Conservation (phyloP, 2,113 vertebrate species). For the Corydoras maculifer region DNA sequence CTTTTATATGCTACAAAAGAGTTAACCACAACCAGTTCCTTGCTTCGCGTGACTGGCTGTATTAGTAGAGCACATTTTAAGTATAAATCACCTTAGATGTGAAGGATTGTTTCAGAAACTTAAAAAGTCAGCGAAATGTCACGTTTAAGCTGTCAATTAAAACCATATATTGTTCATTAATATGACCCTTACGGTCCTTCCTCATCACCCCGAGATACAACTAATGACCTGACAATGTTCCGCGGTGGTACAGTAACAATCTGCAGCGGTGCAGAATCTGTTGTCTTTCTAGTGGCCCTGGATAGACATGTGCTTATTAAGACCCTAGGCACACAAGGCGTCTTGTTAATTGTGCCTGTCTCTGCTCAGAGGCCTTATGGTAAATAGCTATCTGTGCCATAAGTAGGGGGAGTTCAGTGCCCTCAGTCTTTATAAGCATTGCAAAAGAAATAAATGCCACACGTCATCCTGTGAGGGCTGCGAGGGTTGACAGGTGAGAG, state of each 20-base stretch:
- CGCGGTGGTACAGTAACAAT: not conserved
- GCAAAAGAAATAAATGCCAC: conserved; percentile 31
- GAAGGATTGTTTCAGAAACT: too few species aligned
- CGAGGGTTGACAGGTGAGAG: conserved; percentile 43
- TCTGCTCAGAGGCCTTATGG: not conserved
- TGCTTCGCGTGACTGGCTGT: too few species aligned
- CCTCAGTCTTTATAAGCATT: not conserved
- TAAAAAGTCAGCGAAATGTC: too few species aligned
- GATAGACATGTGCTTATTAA: conserved; percentile 9
- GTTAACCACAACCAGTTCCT: too few species aligned
- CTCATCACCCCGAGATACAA: not conserved
- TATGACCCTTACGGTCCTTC: too few species aligned
- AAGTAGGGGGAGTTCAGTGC: not conserved
- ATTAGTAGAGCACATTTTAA: too few species aligned
- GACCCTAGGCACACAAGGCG: not conserved
- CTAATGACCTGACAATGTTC: not conserved
- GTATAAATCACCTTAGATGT: too few species aligned
- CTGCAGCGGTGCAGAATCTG: not conserved
- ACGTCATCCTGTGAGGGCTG: conserved; percentile 64
- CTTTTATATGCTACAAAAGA: too few species aligned
- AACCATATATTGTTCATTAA: too few species aligned
- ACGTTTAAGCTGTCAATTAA: too few species aligned
- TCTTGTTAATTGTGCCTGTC: not conserved
- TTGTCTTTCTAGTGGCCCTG: not conserved
- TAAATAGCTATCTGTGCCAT: conserved; percentile 2